Evolutionary conservation across 2,113 vertebrate species (phyloP).

Genomic region (Chunga burmeisteri): DNA sequence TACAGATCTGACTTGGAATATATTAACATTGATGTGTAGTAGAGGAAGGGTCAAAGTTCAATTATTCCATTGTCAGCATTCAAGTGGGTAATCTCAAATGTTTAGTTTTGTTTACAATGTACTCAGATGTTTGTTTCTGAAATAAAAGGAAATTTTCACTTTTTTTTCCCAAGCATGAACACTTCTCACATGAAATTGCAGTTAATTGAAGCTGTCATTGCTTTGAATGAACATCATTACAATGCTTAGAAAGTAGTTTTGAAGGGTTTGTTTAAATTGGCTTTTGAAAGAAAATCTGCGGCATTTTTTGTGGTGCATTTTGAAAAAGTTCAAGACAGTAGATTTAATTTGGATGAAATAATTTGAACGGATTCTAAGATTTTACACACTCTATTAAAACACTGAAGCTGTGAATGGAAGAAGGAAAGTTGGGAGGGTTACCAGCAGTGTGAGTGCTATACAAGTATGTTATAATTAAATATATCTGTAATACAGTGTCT

Average conservation of each 20-base stretch:
- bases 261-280: not conserved
- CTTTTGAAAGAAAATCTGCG: not conserved
- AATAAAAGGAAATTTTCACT: not conserved
- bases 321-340: not conserved
- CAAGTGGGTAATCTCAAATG: not conserved
- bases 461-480: not conserved
- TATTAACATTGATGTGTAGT: not conserved
- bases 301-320: not conserved
- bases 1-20: not conserved
- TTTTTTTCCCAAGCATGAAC: not conserved
- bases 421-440: not conserved
- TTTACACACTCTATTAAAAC: not conserved
- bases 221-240: not conserved
- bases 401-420: not conserved
- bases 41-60: not conserved
- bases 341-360: not conserved
- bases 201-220: constrained; percentile 31
- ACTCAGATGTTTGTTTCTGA: not conserved
- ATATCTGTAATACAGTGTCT: not conserved
- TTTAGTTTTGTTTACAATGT: not conserved
- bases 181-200: constrained; percentile 13
- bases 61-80: not conserved
- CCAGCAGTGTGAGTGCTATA: not conserved
- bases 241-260: not conserved
- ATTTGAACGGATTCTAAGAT: not conserved